Base-by-base conservation (phyloP, 2,797 vertebrate genomes). In the Hippopotamyrus pictus region DNA sequence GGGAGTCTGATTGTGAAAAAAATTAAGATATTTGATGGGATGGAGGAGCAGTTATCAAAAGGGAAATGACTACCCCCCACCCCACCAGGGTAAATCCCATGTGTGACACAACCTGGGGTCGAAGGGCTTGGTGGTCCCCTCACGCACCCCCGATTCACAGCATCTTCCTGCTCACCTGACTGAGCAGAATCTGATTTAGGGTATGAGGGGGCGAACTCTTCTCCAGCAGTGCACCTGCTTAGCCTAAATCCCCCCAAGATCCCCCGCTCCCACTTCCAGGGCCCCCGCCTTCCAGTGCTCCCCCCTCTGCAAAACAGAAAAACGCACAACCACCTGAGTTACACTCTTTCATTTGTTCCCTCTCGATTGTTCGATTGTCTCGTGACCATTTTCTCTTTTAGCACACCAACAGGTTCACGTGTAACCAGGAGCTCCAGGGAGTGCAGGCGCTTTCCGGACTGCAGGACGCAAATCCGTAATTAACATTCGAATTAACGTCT, bases 161-260 rank as follows among this genome's bases (percentile, higher is more conserved):
- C 91, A 93, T 94, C 93, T 92, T 90, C 90, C n/a, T 90, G 91
- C 93, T 95, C 95, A 96, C 95, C 95, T 96, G 93, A 95, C 91
- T 92, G 88, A 88, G 88, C 89, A 46, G 5, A 93, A 85, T 94
- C 90, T 92, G 92, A 93, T 94, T 93, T 79, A 6, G 51, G 89
- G 89, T 92, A 93, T 90, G 14, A 65, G 89, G 54, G 54, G 86
- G 19, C 3, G 8, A 25, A 12, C 5, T 65, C 9, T 22, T 25
- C 44, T 83, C 19, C 57, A 44, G 41, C 14, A 65, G n/a, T 11
- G 57, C 82, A 89, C 82, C 82, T 89, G 88, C 88, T 85, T 41
- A 69, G 22, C 53, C 37, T 29, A 37, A 84, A 50, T n/a, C 9
- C 46, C 82, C 37, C 65, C 29, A 73, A 22, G 44, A n/a, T 7